A percentile compares a stretch with the other conserved stretches of the same genome.
These are phyloP conservation scores for Oreochromis mossambicus DNA, from an alignment of 2,797 vertebrate species.

Conservation along the genomic window DNA sequence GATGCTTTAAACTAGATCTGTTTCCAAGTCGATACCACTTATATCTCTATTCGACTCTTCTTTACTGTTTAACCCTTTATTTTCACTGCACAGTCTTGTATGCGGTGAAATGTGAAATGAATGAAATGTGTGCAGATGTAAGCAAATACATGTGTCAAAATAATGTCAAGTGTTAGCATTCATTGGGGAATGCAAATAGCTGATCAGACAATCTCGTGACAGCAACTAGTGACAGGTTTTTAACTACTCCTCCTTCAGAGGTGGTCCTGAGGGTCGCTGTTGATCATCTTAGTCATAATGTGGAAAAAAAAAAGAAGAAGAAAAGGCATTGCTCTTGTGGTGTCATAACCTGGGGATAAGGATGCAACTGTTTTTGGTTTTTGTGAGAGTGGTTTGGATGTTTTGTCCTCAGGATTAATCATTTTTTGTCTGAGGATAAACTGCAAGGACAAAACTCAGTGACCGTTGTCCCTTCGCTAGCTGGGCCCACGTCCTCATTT, in stretches of 20 bases:
- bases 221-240: neutral
- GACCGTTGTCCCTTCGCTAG: neutral
- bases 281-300: neutral
- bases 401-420: neutral
- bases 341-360: neutral
- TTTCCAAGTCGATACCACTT: neutral
- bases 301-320: accelerated
- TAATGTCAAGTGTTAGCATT: neutral
- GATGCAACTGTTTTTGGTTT: neutral
- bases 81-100: neutral
- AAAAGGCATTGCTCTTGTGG: neutral
- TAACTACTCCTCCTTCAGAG: neutral
- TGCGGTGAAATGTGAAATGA: neutral
- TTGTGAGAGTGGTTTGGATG: neutral
- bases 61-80: neutral
- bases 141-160: too few species aligned
- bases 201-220: neutral
- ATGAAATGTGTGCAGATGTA: neutral
- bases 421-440: neutral
- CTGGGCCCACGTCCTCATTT: neutral
- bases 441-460: neutral
- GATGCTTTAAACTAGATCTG: neutral
- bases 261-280: neutral
- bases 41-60: neutral
- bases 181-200: neutral